Evolutionary conservation across 2,113 vertebrate species (phyloP).

Genomic region (Ptyas mucosa): DNA sequence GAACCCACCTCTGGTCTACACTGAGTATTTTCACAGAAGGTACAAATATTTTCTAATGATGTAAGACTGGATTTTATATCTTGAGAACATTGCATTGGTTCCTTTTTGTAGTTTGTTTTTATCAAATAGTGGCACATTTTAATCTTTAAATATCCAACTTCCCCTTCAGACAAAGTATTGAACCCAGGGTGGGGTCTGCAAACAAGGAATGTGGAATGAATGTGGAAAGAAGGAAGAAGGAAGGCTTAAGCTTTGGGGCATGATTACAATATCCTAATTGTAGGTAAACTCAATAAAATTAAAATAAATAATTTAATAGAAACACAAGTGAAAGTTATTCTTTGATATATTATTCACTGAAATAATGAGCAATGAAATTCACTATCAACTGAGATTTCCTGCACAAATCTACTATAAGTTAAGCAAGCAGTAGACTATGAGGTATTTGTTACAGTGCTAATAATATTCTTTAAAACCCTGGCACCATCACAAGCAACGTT

Average conservation of each 20-base stretch:
- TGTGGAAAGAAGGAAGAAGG: not conserved
- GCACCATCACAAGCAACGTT: not conserved
- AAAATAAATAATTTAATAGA: not conserved
- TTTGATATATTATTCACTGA: not conserved
- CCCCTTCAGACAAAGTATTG: not conserved
- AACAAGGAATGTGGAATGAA: not conserved
- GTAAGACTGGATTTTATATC: no score
- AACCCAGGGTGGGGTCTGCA: not conserved
- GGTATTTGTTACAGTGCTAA: not conserved
- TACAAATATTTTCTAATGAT: not conserved
- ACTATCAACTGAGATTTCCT: not conserved
- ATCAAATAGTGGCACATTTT: not conserved
- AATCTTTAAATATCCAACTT: not conserved
- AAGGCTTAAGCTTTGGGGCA: no score
- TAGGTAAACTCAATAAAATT: not conserved
- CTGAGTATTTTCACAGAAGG: not conserved
- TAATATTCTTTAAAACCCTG: not conserved
- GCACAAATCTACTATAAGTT: not conserved
- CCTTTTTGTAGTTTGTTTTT: not conserved
- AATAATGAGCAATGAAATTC: not conserved
- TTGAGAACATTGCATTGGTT: not conserved
- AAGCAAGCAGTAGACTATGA: not conserved
- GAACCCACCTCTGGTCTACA: not conserved
- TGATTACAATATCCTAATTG: not conserved
- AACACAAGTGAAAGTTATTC: constrained; percentile 10